These are phyloP conservation scores for Crotophaga sulcirostris DNA, from an alignment of 2,113 vertebrate genomes.

Conservation along the genomic window DNA sequence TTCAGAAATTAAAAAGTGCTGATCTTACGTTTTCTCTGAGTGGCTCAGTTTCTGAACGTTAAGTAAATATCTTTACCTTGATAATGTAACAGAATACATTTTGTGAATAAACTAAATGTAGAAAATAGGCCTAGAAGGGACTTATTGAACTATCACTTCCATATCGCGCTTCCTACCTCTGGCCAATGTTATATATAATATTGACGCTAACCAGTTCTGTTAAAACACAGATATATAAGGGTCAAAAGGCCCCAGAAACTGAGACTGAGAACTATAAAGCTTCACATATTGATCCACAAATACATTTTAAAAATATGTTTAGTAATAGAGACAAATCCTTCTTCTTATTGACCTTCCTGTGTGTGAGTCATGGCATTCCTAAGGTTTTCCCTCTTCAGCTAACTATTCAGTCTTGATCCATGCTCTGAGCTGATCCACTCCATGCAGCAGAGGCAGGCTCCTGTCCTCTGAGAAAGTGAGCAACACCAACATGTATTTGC, in stretches of 20 bases:
- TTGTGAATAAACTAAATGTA: background rate
- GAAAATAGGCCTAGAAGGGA: background rate
- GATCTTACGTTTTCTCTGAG: background rate
- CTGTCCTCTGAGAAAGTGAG: background rate
- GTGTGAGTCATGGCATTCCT: background rate
- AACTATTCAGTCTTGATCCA: background rate
- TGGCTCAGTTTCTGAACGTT: background rate
- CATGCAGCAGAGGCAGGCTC: background rate
- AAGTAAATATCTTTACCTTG: background rate
- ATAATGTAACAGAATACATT: background rate
- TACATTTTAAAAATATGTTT: background rate
- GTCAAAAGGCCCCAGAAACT: background rate
- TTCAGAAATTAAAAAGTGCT: background rate
- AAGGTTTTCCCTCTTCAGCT: background rate
- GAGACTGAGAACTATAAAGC: background rate
- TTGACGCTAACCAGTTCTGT: background rate
- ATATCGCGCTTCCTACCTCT: background rate
- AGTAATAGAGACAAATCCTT: background rate
- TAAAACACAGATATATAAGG: background rate
- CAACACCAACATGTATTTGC: background rate
- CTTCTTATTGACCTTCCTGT: background rate
- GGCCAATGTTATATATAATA: background rate
- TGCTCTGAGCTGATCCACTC: background rate
- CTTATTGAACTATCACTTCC: background rate
- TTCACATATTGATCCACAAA: background rate